phyloP scores from a whole-genome alignment of 2,797 vertebrate species.

The Phrynocephalus guinanensis region DNA sequence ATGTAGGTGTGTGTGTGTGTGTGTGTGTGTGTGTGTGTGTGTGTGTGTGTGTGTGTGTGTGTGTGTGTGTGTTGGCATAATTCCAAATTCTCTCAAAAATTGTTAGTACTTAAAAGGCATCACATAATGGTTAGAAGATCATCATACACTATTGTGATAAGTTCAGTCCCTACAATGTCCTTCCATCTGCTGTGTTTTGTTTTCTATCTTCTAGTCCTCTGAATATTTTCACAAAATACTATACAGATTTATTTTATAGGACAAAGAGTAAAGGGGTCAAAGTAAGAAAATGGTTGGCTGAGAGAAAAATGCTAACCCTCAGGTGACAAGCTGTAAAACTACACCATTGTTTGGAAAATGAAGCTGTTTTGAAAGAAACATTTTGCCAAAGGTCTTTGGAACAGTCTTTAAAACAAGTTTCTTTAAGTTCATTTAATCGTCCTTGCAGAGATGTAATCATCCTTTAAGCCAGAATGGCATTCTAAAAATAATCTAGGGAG shows the following conservation, averaged over 20 bases:
- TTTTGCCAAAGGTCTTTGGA: not conserved
- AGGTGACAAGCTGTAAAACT: not conserved
- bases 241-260: not conserved
- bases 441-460: not conserved
- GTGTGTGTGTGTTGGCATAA: too few relatives aligned
- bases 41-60: too few relatives aligned
- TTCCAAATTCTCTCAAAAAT: not conserved
- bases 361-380: constrained; percentile 4
- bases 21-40: too few relatives aligned
- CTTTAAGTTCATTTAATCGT: not conserved
- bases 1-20: not conserved
- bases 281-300: not conserved
- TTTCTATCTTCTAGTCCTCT: not conserved
- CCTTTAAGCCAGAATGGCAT: constrained; percentile 10
- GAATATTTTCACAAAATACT: not conserved
- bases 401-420: constrained; percentile 6
- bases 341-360: constrained; percentile 25
- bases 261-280: not conserved
- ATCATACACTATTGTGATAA: not conserved
- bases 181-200: not conserved
- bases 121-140: not conserved
- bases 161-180: not conserved
- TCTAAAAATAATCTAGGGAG: constrained; percentile 42
- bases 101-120: not conserved
- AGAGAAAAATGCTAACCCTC: not conserved